Evolutionary conservation across 2,888 invertebrate species (phyloP), one percentile per base, ranked within the genome.

Genomic region (Gibbula magus): DNA sequence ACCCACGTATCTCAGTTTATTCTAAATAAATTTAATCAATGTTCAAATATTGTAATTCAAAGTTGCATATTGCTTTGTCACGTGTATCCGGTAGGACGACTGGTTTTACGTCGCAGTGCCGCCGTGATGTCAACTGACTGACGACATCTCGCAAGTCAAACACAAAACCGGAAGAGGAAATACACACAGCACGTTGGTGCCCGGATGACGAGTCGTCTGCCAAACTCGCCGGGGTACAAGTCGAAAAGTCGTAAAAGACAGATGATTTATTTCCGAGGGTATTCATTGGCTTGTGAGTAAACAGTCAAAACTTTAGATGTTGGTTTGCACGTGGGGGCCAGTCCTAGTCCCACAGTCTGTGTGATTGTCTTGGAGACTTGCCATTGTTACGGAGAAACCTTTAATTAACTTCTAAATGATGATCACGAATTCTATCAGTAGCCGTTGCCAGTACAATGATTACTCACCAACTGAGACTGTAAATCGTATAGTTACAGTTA

Each of bases 161-260:
- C 70, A 70, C 29, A n/a, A 18, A 32, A 35, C n/a, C 32, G 70
- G 70, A 70, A 39, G 39, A 32, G 70, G 70, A 70, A 35, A 39
- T 70, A 70, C 70, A 39, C 70, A 70, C 39, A 70, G 70, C 70
- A 70, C n/a, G 70, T 35, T 35, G 70, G 70, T 39, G 70, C 70
- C 70, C 70, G 35, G 35, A 70, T 70, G 70, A 32, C 70, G 70
- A 70, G 70, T 70, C 70, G 70, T 20, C 70, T 20, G n/a, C 29
- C 32, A 18, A 5, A 39, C 70, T 35, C 70, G 35, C 20, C 70
- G 35, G 70, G 70, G 70, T 16, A 4, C 20, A n/a, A 35, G 18
- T 70, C 35, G 10, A 35, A 32, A 70, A 39, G 70, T 70, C 70
- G 70, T 70, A 70, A 70, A 70, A 70, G 35, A 32, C 35, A 35